Evolutionary conservation across 2,888 invertebrate genomes (phyloP), one percentile per base, ranked within the genome.

Genomic region (Andricus curvator): DNA sequence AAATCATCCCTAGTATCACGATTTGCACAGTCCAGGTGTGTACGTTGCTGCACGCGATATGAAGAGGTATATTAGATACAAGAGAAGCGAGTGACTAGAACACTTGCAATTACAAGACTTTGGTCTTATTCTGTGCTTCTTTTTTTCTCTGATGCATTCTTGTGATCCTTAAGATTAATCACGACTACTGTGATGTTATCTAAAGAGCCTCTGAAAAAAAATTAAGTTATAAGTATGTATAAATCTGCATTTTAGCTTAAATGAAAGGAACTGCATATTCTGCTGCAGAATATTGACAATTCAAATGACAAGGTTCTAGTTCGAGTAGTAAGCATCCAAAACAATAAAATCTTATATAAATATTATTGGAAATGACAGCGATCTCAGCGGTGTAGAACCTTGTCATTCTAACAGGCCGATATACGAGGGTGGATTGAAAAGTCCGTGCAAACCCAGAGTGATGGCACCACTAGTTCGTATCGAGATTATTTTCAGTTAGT

Each of bases 151-250:
- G 84, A 81, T 80, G 83, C 88, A 77, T 86, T 85, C 76, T 89
- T 90, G 15, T 89, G 90, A 91, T 96, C 94, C 89, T 94, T 94
- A 89, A 98, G 96, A 93, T 97, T 96, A 82, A 98, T 96, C 82
- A 99, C 95, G 93, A 99, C 94, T 81, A 99, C 98, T 66, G 98
- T 98, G 82, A 99, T 98, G 93, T 99, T 99, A 94, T 99, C 99
- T 82, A 97, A 95, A 2, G 98, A 98, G 66, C 98, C 98, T 88
- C 97, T 95, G 85, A 8, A 89, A 88, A 74, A 80, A 29, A 68
- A 79, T 56, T 29, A 20, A 51, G 51, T 9, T 20, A n/a, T 56
- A 9, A 56, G 56, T 56, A 56, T 56, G 20, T n/a, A 56, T n/a
- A n/a, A 56, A 9, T 56, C 20, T n/a, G 20, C 3, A 15, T 48